Percentiles rank a stretch among this genome's conserved stretches.
Evolutionary conservation across 2,113 vertebrate species (phyloP).

Genomic region (Hippocampus zosterae): DNA sequence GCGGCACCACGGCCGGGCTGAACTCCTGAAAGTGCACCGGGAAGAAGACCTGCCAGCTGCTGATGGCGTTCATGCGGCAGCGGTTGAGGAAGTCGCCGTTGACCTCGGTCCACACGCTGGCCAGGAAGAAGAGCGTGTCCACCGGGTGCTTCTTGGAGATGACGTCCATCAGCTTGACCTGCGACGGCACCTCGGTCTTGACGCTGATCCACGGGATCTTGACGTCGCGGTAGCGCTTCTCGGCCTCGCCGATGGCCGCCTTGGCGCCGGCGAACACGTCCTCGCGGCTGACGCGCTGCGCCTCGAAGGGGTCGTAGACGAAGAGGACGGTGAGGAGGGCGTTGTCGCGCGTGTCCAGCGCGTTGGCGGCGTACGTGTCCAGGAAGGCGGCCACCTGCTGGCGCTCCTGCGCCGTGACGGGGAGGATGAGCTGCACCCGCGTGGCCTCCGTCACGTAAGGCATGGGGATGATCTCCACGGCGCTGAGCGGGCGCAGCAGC

Average conservation of each 20-base stretch:
- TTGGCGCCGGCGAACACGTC: constrained; percentile 88
- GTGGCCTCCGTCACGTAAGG: constrained; percentile 94
- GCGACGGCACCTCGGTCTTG: constrained; percentile 87
- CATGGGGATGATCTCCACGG: constrained; percentile 94
- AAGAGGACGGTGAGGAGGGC: constrained; percentile 86
- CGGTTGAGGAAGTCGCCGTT: constrained; percentile 88
- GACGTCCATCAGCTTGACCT: constrained; percentile 95
- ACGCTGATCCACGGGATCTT: constrained; percentile 94
- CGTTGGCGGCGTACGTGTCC: constrained; percentile 85
- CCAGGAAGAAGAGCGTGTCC: constrained; percentile 90
- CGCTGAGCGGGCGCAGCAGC: constrained; percentile 83
- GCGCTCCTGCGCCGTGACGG: constrained; percentile 77
- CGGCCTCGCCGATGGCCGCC: constrained; percentile 83
- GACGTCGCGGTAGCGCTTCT: constrained; percentile 82
- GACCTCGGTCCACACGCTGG: constrained; percentile 87
- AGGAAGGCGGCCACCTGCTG: constrained; percentile 84
- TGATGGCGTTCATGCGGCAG: constrained; percentile 95
- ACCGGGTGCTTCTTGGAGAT: constrained; percentile 96
- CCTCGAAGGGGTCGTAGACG: constrained; percentile 86
- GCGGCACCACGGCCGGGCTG: constrained; percentile 80
- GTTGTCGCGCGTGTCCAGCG: constrained; percentile 86
- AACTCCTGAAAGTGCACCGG: constrained; percentile 96
- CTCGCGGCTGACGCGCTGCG: constrained; percentile 79
- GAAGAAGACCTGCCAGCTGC: constrained; percentile 95
- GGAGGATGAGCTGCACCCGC: constrained; percentile 89